Percentiles rank a stretch among this genome's conserved stretches.
These are phyloP conservation scores for Coptotermes formosanus DNA, from an alignment of 1,140 invertebrate genomes.

Conservation along the genomic window DNA sequence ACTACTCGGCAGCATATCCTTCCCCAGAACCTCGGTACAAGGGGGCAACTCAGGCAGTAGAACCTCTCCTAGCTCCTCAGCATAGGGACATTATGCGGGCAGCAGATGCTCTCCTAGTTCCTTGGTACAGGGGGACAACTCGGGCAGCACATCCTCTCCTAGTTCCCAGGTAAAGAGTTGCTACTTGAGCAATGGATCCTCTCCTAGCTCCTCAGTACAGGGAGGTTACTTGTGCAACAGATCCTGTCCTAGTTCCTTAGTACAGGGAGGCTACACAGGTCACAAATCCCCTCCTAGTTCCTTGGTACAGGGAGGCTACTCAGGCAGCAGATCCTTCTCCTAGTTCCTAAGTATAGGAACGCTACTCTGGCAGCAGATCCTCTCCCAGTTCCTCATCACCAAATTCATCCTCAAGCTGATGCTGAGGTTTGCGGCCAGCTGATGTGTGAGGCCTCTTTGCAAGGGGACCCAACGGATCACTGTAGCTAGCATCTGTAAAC, in stretches of 20 bases:
- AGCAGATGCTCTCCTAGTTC: slow-evolving; percentile 27
- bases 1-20: too few species aligned
- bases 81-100: too few species aligned
- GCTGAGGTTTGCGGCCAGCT: slow-evolving; percentile 53
- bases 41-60: too few species aligned
- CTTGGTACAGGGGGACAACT: slow-evolving; percentile 47
- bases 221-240: too few species aligned
- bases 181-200: too few species aligned
- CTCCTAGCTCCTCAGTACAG: too few species aligned
- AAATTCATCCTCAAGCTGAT: slow-evolving; percentile 71
- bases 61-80: too few species aligned
- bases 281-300: too few species aligned
- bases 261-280: too few species aligned
- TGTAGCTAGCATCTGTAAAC: slow-evolving; percentile 62
- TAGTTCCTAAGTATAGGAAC: slow-evolving; percentile 64
- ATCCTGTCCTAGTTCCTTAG: too few species aligned
- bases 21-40: too few species aligned
- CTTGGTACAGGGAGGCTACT: too few species aligned
- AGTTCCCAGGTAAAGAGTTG: slow-evolving; percentile 55
- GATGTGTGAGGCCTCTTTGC: slow-evolving; percentile 76
- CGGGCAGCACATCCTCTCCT: slow-evolving; percentile 78
- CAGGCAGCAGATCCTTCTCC: slow-evolving; percentile 60
- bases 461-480: slow-evolving; percentile 73
- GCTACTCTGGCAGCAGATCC: slow-evolving; percentile 74
- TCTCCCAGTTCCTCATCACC: slow-evolving; percentile 78